Base-by-base conservation (phyloP, 1,140 invertebrate genomes). In the Drosophila kurseongensis region DNA sequence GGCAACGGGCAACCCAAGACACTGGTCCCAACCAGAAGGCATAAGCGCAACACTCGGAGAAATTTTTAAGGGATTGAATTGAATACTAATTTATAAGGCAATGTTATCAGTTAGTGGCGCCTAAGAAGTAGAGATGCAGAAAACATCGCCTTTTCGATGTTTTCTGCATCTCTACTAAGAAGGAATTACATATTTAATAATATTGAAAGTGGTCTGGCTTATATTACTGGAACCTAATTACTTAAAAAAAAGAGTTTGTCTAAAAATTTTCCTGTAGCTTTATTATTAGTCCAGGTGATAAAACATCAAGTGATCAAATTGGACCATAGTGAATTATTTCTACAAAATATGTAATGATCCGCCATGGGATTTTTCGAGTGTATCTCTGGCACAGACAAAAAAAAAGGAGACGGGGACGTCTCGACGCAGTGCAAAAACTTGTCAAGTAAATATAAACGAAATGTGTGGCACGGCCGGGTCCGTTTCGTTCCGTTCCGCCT, bases 371-470 rank as follows among this genome's bases (percentile, higher is more conserved):
- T 68, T 67, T 35, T 29, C 14, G 5, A 66, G 65, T 68, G 65
- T 32, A 66, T 6, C 42, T 10, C 45, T 62, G 56, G 45, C 50
- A 78, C 45, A 57, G 62, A 62, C 57, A 79, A 61, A 55, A 59
- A 62, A 65, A 27, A 63, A 36, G 42, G 40, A 72, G 50, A 41
- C 59, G 74, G 73, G 63, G 80, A 83, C 63, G 74, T 78, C 79
- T 72, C 76, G 80, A 69, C 81, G 80, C 80, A 84, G 76, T 86
- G 84, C 73, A 80, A 86, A 72, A 89, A 89, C 77, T 89, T 89
- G 84, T 89, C 84, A 89, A 89, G 84, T 89, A 89, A 89, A 89
- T 89, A 89, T 80, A 89, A 89, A 84, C 84, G 84, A 89, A 89
- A 89, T 89, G 77, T 88, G 84, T 83, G 84, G 82, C 75, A 86